A percentile compares a stretch with the other conserved stretches of the same genome.
phyloP scores from a whole-genome alignment of 2,888 invertebrate genomes.

The Drosophila subsilvestris region DNA sequence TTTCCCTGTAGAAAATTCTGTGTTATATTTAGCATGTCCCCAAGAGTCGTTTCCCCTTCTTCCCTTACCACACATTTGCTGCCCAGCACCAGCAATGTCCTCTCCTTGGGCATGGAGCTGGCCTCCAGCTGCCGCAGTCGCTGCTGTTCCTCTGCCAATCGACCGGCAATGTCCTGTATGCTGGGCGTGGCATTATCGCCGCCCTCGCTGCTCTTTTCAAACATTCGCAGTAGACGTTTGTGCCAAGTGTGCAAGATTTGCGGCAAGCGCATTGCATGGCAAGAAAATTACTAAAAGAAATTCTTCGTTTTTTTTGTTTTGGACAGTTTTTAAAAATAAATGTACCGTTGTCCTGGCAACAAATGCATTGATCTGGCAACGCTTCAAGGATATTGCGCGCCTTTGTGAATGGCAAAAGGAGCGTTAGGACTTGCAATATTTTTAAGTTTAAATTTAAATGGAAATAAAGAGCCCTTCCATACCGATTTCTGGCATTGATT shows the following conservation, averaged over 20 bases:
- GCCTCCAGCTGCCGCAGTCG: conserved; percentile 72
- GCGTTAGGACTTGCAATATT: not conserved
- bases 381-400: not conserved
- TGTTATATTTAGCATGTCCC: not conserved
- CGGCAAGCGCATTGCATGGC: conserved; percentile 65
- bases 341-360: conserved; percentile 51
- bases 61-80: conserved; percentile 88
- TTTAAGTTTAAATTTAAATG: not conserved
- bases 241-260: conserved; percentile 53
- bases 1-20: conserved; percentile 88
- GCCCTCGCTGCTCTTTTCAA: conserved; percentile 49
- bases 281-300: conserved; percentile 12
- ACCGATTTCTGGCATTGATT: too few species aligned
- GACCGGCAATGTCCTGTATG: conserved; percentile 86
- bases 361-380: not conserved
- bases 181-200: conserved; percentile 71
- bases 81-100: conserved; percentile 88
- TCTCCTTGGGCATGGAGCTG: conserved; percentile 83
- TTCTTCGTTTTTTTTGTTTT: conserved; percentile 43
- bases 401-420: not conserved
- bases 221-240: conserved; percentile 65
- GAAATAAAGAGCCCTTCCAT: not conserved
- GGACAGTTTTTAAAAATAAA: conserved; percentile 6
- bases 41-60: not conserved
- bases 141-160: conserved; percentile 84